Evolutionary conservation across 2,888 invertebrate genomes (phyloP).

Genomic region (Quadriops clusia): DNA sequence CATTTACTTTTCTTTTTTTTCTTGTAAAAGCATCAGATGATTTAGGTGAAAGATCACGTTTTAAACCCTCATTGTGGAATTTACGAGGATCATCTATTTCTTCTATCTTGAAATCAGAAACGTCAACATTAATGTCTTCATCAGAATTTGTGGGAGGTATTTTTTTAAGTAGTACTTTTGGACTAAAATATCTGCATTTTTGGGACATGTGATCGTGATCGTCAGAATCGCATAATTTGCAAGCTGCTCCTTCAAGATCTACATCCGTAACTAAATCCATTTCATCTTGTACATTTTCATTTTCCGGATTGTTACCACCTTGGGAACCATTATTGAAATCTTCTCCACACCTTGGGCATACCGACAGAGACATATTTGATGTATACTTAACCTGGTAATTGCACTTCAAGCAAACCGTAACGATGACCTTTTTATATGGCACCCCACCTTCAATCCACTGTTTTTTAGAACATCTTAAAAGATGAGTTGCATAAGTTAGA

Average conservation of each 20-base stretch:
- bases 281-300: no score
- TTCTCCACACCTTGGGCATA: slow-evolving; percentile 16
- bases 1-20: slow-evolving; percentile 7
- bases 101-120: no score
- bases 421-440: slow-evolving; percentile 7
- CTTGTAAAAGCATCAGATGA: neutral
- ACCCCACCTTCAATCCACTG: slow-evolving; percentile 7
- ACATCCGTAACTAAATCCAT: no score
- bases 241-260: neutral
- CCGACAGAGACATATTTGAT: slow-evolving; percentile 5
- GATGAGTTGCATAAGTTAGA: slow-evolving; percentile 26
- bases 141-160: no score
- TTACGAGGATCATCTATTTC: no score
- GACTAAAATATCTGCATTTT: no score
- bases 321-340: slow-evolving; percentile 3
- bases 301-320: slow-evolving; percentile 4
- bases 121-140: no score
- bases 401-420: slow-evolving; percentile 9
- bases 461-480: slow-evolving; percentile 21
- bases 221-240: no score
- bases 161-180: no score
- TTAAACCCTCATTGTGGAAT: no score
- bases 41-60: no score
- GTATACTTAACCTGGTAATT: slow-evolving; percentile 9
- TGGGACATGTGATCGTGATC: no score